Conservation (phyloP, 2,888 invertebrate genomes). For the Pycnomerus fuliginosus region DNA sequence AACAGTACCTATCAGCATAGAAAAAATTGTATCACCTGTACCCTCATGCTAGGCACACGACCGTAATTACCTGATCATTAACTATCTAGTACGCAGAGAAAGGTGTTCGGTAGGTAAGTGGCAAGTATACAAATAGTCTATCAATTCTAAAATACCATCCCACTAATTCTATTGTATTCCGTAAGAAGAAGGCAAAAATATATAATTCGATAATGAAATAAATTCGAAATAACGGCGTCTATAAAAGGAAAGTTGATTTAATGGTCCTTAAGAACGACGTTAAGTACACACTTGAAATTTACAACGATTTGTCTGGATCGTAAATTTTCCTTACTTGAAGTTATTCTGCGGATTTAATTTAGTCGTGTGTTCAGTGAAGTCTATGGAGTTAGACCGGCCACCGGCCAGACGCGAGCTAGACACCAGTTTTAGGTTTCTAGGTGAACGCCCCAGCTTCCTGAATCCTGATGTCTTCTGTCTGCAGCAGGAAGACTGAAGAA, state of each 20-base stretch:
- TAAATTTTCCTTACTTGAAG: background rate
- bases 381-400: background rate
- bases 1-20: constrained; percentile 5
- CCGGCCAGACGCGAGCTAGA: constrained; percentile 16
- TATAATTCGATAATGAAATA: background rate
- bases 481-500: no score
- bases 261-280: background rate
- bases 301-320: no score
- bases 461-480: no score
- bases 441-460: no score
- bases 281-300: no score
- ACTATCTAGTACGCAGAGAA: constrained; percentile 31
- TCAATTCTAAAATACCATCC: constrained; percentile 3
- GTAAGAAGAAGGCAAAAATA: constrained; percentile 2
- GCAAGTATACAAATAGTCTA: constrained; percentile 9
- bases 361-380: background rate
- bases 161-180: constrained; percentile 8
- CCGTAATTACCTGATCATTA: constrained; percentile 41
- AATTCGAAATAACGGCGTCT: background rate
- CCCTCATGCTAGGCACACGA: constrained; percentile 44
- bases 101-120: constrained; percentile 20
- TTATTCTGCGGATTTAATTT: background rate
- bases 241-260: background rate
- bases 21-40: constrained; percentile 46
- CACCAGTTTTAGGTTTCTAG: constrained; percentile 17